A percentile compares a stretch with the other conserved stretches of the same genome.
Conservation (phyloP, 2,797 vertebrate genomes). For the Macropodus opercularis region DNA sequence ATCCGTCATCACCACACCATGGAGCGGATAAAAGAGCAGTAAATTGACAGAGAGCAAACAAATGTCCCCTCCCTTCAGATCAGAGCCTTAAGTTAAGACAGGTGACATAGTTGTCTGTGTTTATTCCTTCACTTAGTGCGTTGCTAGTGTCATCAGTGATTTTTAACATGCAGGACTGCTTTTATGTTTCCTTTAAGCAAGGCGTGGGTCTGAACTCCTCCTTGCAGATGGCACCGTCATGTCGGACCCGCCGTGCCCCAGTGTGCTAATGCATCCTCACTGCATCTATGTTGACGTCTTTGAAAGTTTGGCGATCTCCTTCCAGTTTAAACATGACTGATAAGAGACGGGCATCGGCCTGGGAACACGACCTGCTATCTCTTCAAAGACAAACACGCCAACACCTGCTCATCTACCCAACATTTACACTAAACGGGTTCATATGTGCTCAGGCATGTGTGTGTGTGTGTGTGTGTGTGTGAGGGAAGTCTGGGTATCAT, state of each 20-base stretch:
- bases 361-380: conserved; percentile 64
- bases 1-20: conserved; percentile 65
- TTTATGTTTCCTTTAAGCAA: neutral
- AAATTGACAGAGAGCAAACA: conserved; percentile 64
- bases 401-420: conserved; percentile 61
- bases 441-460: neutral
- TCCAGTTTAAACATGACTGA: conserved; percentile 68
- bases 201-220: neutral
- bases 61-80: conserved; percentile 52
- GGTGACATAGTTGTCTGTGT: conserved; percentile 13
- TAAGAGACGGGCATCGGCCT: conserved; percentile 61
- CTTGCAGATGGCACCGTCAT: neutral
- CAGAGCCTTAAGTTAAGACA: neutral
- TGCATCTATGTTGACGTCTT: conserved; percentile 8
- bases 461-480: conserved; percentile 7
- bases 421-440: conserved; percentile 32
- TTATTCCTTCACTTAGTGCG: neutral
- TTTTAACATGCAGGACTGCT: neutral
- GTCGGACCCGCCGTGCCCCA: neutral
- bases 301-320: conserved; percentile 67
- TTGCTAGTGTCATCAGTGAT: neutral
- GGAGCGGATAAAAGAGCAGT: conserved; percentile 63
- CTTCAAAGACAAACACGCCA: conserved; percentile 64
- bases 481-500: neutral
- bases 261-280: neutral